Conservation (phyloP, 1,140 invertebrate genomes). For the Brachionus asplanchnoidis region DNA sequence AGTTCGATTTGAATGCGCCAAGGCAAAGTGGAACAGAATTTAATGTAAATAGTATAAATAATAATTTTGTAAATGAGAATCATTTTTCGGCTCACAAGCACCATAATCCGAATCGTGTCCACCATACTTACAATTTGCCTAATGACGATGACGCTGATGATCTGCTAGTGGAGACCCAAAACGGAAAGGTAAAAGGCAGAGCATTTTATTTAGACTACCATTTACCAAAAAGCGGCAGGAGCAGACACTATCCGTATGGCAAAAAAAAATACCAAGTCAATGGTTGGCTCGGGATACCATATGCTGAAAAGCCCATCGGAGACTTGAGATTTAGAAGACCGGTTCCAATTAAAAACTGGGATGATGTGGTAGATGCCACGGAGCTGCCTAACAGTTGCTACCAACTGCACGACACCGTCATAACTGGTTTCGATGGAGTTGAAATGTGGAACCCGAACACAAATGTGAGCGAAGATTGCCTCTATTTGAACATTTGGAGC, state of each 20-base stretch:
- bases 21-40: neutral
- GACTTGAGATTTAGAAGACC: slow-evolving; percentile 45
- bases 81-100: neutral
- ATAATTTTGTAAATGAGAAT: neutral
- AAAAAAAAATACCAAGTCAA: slow-evolving; percentile 8
- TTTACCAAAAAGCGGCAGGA: neutral
- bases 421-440: slow-evolving; percentile 82
- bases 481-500: slow-evolving; percentile 82
- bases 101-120: neutral
- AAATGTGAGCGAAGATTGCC: slow-evolving; percentile 81
- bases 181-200: neutral
- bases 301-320: slow-evolving; percentile 45
- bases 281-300: slow-evolving; percentile 45
- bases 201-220: slow-evolving; percentile 29
- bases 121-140: neutral
- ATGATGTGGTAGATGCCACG: slow-evolving; percentile 68
- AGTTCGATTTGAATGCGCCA: neutral
- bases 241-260: neutral
- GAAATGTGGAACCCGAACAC: slow-evolving; percentile 96
- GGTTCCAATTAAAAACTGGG: slow-evolving; percentile 68
- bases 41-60: neutral
- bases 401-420: slow-evolving; percentile 80
- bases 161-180: slow-evolving; percentile 14
- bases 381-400: slow-evolving; percentile 79
- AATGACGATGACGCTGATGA: neutral